Percentiles rank a stretch among this genome's conserved stretches.
Conservation (phyloP, 1,140 invertebrate genomes). For the Anoplophora glabripennis region DNA sequence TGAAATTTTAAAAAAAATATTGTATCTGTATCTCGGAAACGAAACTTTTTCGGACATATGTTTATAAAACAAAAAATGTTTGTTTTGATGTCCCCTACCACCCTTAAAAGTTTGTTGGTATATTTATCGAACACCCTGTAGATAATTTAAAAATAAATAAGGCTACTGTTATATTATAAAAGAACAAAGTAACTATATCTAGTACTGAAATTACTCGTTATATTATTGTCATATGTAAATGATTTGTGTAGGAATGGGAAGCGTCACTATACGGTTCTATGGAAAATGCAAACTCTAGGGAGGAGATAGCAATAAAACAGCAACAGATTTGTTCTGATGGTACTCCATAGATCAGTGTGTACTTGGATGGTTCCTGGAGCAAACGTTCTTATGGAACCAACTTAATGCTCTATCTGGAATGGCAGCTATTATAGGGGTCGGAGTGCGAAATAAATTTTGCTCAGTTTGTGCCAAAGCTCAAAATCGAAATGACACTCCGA, state of each 20-base stretch:
- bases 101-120: too few relatives aligned
- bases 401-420: constrained; percentile 12
- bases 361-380: neutral
- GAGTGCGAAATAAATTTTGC: constrained; percentile 48
- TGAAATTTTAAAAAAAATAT: too few relatives aligned
- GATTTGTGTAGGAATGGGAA: neutral
- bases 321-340: neutral
- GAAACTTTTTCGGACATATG: too few relatives aligned
- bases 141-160: too few relatives aligned
- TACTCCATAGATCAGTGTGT: neutral
- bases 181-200: too few relatives aligned
- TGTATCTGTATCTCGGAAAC: too few relatives aligned
- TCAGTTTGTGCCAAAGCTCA: constrained; percentile 36
- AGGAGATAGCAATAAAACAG: neutral
- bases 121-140: too few relatives aligned
- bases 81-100: too few relatives aligned
- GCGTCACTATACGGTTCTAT: neutral
- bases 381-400: constrained; percentile 2
- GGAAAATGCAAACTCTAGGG: neutral
- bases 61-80: too few relatives aligned
- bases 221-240: too few relatives aligned
- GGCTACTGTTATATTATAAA: too few relatives aligned
- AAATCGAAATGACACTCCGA: constrained; percentile 14
- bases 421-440: constrained; percentile 46
- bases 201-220: too few relatives aligned